phyloP scores from a whole-genome alignment of 2,888 invertebrate genomes.

The Drosophila picticornis region DNA sequence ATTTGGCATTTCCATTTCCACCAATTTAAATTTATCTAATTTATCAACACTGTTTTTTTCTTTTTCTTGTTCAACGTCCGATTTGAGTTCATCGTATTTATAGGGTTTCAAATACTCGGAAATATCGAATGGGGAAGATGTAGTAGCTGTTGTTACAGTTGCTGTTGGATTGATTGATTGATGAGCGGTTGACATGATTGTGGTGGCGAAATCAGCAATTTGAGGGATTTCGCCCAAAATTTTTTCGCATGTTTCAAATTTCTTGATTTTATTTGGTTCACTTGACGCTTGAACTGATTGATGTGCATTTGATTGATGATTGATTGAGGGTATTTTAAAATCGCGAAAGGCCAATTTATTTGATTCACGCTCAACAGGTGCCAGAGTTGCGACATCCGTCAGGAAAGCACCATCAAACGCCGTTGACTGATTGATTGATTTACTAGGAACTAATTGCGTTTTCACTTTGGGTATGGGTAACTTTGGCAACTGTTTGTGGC shows the following conservation, averaged over 20 bases:
- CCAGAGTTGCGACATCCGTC: not conserved
- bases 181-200: slow-evolving; percentile 7
- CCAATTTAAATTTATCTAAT: slow-evolving; percentile 21
- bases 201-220: not conserved
- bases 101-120: slow-evolving; percentile 72
- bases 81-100: slow-evolving; percentile 46
- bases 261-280: not conserved
- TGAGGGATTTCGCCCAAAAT: not conserved
- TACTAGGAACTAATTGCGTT: slow-evolving; percentile 18
- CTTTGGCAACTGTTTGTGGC: slow-evolving; percentile 75
- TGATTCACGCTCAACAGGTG: slow-evolving; percentile 3
- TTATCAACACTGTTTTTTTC: slow-evolving; percentile 11
- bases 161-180: slow-evolving; percentile 1
- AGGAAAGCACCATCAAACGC: not conserved
- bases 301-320: not conserved
- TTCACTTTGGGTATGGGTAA: slow-evolving; percentile 53
- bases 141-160: slow-evolving; percentile 4
- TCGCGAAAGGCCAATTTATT: slow-evolving; percentile 3
- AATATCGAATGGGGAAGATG: slow-evolving; percentile 52
- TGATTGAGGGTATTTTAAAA: not conserved
- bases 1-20: slow-evolving; percentile 32
- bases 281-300: not conserved
- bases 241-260: not conserved
- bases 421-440: slow-evolving; percentile 1
- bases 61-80: not conserved